Conservation (phyloP, 2,888 invertebrate genomes). For the Thera britannica region DNA sequence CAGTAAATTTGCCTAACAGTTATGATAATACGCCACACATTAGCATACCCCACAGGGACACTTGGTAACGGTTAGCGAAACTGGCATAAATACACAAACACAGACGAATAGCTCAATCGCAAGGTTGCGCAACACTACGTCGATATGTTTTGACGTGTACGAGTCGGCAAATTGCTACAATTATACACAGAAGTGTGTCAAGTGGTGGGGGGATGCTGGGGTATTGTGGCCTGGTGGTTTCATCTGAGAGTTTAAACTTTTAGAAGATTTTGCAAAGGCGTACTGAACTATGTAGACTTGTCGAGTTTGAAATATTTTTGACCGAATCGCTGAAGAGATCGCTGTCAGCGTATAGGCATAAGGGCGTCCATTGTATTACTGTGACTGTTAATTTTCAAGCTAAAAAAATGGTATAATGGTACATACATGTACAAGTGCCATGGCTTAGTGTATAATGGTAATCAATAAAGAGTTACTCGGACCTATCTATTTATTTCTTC, state of each 20-base stretch:
- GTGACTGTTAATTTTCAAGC: too few species aligned
- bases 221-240: constrained; percentile 11
- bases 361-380: too few species aligned
- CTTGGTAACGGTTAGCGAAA: constrained; percentile 54
- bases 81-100: constrained; percentile 64
- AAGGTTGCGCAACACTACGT: constrained; percentile 69
- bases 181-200: constrained; percentile 78
- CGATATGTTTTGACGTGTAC: constrained; percentile 79
- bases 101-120: constrained; percentile 76
- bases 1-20: constrained; percentile 20
- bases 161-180: constrained; percentile 75
- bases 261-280: not conserved
- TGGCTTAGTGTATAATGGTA: too few species aligned
- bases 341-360: too few species aligned
- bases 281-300: too few species aligned
- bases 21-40: constrained; percentile 22
- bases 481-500: too few species aligned
- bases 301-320: too few species aligned
- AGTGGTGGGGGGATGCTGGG: constrained; percentile 63
- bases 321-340: too few species aligned
- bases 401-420: too few species aligned
- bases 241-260: not conserved
- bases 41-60: constrained; percentile 59
- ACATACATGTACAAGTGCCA: too few species aligned
- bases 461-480: too few species aligned